A percentile compares a stretch with the other conserved stretches of the same genome.
Conservation (phyloP, 2,888 invertebrate genomes). For the Agrypnus murinus region DNA sequence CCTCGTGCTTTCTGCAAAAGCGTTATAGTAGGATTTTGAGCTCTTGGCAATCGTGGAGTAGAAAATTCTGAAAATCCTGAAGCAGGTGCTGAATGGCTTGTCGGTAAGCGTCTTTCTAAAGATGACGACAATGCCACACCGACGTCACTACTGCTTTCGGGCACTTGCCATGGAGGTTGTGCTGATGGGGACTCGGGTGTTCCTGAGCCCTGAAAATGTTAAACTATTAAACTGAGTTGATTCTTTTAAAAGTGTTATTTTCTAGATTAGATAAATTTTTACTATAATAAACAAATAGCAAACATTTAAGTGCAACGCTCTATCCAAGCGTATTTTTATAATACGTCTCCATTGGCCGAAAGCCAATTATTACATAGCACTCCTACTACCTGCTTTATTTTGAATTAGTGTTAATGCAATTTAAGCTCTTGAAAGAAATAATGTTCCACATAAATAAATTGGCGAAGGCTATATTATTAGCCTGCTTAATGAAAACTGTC, state of each 20-base stretch:
- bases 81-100: constrained; percentile 79
- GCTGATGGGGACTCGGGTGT: constrained; percentile 49
- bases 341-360: neutral
- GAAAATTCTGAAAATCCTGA: constrained; percentile 74
- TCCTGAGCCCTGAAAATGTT: constrained; percentile 31
- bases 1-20: constrained; percentile 92
- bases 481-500: no score
- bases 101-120: constrained; percentile 69
- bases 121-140: constrained; percentile 57
- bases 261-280: no score
- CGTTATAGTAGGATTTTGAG: constrained; percentile 91
- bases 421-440: neutral
- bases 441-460: neutral
- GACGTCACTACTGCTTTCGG: constrained; percentile 58
- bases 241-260: no score
- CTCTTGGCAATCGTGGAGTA: constrained; percentile 78
- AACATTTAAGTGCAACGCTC: constrained; percentile 1
- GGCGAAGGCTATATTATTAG: no score
- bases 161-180: constrained; percentile 60
- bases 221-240: no score
- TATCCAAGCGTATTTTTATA: constrained; percentile 6
- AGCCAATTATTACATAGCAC: constrained; percentile 1
- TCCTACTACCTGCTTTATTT: no score
- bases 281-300: neutral
- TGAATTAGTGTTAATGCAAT: no score